Percentiles rank a stretch among this genome's conserved stretches.
Conservation (phyloP, 1,140 invertebrate genomes). For the Hermetia illucens region DNA sequence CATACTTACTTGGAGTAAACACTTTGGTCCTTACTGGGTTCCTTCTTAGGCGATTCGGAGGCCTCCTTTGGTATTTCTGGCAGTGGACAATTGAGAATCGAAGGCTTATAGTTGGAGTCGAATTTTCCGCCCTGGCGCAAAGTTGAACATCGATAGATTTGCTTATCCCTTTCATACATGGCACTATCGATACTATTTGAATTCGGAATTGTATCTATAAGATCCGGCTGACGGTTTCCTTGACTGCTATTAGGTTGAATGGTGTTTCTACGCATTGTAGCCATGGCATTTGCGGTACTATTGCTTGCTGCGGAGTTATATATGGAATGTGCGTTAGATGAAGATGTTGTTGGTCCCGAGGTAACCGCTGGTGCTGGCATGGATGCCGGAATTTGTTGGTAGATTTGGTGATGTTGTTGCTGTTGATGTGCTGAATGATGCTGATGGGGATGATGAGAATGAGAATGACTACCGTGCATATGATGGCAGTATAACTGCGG, state of each 20-base stretch:
- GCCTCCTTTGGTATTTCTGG: slow-evolving; percentile 30
- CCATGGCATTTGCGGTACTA: slow-evolving; percentile 25
- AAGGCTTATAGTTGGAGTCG: slow-evolving; percentile 29
- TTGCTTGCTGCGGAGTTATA: slow-evolving; percentile 28
- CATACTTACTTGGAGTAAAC: slow-evolving; percentile 25
- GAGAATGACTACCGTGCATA: slow-evolving; percentile 28
- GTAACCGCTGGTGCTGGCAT: slow-evolving; percentile 18
- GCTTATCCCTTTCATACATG: slow-evolving; percentile 30
- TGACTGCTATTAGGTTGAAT: slow-evolving; percentile 10
- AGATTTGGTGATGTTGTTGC: slow-evolving; percentile 23
- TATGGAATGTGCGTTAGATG: slow-evolving; percentile 24
- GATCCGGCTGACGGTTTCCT: slow-evolving; percentile 4
- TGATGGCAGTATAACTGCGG: slow-evolving; percentile 27
- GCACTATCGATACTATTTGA: slow-evolving; percentile 16
- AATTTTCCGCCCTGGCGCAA: slow-evolving; percentile 28
- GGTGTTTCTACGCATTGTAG: slow-evolving; percentile 26
- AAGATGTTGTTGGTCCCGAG: slow-evolving; percentile 12
- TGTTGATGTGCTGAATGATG: slow-evolving; percentile 25
- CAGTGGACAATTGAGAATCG: slow-evolving; percentile 28
- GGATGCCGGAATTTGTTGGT: slow-evolving; percentile 25
- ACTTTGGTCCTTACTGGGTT: slow-evolving; percentile 19
- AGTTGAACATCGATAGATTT: slow-evolving; percentile 30
- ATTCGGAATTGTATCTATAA: slow-evolving; percentile 17
- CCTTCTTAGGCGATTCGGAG: slow-evolving; percentile 22
- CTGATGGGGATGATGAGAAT: slow-evolving; percentile 27